Evolutionary conservation across 2,113 vertebrate species (phyloP).

Genomic region (Isichthys henryi): DNA sequence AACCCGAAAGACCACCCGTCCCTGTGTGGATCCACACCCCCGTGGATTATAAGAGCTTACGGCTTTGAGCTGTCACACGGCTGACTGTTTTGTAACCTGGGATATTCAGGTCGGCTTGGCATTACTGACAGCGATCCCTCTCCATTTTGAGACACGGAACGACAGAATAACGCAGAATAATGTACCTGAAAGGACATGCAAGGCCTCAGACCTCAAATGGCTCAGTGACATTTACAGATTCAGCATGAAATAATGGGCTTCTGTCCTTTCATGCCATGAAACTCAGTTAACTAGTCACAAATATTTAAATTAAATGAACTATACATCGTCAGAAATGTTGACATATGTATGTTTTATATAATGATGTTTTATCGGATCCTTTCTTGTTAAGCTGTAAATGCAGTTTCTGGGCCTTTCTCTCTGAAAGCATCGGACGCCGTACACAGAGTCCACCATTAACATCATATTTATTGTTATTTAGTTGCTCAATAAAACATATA

Average conservation of each 20-base stretch:
- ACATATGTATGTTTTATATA: background rate
- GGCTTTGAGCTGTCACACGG: background rate
- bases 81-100: background rate
- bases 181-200: background rate
- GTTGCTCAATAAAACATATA: conserved; percentile 99
- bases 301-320: background rate
- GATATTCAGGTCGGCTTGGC: background rate
- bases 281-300: background rate
- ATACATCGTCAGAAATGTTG: background rate
- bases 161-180: background rate
- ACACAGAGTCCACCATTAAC: conserved; percentile 78
- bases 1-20: background rate
- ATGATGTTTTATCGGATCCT: background rate
- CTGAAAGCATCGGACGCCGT: background rate
- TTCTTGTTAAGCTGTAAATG: background rate
- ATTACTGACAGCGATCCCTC: background rate
- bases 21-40: background rate
- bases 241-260: background rate
- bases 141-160: background rate
- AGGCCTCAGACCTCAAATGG: background rate
- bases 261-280: background rate
- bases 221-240: background rate
- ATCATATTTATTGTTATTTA: conserved; percentile 99
- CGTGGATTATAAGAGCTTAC: background rate
- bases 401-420: background rate